These are phyloP conservation scores for Hoplostethus atlanticus DNA, from an alignment of 2,797 vertebrate genomes.

Conservation along the genomic window DNA sequence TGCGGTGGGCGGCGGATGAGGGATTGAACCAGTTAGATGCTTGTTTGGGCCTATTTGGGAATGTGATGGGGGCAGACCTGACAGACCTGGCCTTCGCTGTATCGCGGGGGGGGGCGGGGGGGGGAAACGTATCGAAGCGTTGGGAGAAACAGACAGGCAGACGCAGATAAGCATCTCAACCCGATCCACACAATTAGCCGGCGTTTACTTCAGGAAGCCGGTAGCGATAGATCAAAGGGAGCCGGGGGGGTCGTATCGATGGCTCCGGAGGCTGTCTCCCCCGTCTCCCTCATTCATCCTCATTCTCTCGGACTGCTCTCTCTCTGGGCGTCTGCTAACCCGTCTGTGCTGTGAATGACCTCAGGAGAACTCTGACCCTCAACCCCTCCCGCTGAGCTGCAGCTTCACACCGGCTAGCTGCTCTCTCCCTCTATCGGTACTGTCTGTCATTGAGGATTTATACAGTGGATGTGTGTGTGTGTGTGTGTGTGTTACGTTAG, in stretches of 20 bases:
- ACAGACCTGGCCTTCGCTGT: constrained; percentile 81
- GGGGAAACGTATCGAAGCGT: constrained; percentile 77
- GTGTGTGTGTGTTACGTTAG: too few species aligned
- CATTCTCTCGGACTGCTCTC: constrained; percentile 22
- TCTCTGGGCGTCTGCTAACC: neutral
- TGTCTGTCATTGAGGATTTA: constrained; percentile 38
- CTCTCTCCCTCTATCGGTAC: constrained; percentile 2
- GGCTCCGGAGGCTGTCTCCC: constrained; percentile 76
- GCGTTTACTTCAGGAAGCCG: constrained; percentile 89
- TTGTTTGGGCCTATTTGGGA: constrained; percentile 39
- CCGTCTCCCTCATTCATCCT: constrained; percentile 57
- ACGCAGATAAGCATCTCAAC: constrained; percentile 88
- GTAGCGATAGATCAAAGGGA: constrained; percentile 85
- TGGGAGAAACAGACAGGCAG: constrained; percentile 78
- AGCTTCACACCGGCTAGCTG: constrained; percentile 42
- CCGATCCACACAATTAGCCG: constrained; percentile 92
- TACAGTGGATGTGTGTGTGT: constrained; percentile 15
- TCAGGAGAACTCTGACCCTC: constrained; percentile 61
- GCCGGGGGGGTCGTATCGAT: constrained; percentile 50
- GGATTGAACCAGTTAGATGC: constrained; percentile 38
- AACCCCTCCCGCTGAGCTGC: constrained; percentile 50
- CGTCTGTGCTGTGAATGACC: constrained; percentile 48
- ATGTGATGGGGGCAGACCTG: constrained; percentile 75
- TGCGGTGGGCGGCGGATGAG: constrained; percentile 10
- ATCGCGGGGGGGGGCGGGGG: constrained; percentile 50